phyloP scores from a whole-genome alignment of 2,888 invertebrate species.

The Pegoplata infirma region DNA sequence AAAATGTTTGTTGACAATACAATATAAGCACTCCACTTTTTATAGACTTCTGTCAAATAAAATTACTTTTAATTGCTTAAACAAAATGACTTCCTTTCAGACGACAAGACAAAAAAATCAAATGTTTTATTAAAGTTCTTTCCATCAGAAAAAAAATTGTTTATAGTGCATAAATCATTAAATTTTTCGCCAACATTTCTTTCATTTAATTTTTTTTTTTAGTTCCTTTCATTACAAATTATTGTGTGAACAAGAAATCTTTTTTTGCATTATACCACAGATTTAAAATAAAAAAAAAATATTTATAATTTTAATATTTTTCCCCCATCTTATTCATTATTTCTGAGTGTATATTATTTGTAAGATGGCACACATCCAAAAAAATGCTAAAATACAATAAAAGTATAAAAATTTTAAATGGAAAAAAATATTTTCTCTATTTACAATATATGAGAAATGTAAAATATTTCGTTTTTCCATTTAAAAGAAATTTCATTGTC shows the following conservation, averaged over 20 bases:
- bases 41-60: neutral
- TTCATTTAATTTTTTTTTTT: neutral
- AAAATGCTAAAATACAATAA: slow-evolving; percentile 2
- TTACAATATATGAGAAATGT: neutral
- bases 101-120: neutral
- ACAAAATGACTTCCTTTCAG: neutral
- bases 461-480: slow-evolving; percentile 1
- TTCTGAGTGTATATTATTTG: slow-evolving; percentile 11
- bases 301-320: neutral
- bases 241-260: neutral
- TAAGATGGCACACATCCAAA: slow-evolving; percentile 34
- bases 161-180: neutral
- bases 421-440: neutral
- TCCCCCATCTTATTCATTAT: neutral
- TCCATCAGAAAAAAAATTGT: neutral
- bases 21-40: slow-evolving; percentile 21
- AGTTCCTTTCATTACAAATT: neutral
- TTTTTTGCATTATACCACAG: neutral
- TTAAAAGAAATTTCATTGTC: slow-evolving; percentile 41
- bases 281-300: neutral
- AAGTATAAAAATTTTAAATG: neutral
- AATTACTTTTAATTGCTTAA: neutral
- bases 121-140: neutral
- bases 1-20: slow-evolving; percentile 48
- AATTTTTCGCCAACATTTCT: neutral